A percentile compares a stretch with the other conserved stretches of the same genome.
These are phyloP conservation scores for Eudorcas thomsonii DNA, from an alignment of 2,113 vertebrate species.

Conservation along the genomic window DNA sequence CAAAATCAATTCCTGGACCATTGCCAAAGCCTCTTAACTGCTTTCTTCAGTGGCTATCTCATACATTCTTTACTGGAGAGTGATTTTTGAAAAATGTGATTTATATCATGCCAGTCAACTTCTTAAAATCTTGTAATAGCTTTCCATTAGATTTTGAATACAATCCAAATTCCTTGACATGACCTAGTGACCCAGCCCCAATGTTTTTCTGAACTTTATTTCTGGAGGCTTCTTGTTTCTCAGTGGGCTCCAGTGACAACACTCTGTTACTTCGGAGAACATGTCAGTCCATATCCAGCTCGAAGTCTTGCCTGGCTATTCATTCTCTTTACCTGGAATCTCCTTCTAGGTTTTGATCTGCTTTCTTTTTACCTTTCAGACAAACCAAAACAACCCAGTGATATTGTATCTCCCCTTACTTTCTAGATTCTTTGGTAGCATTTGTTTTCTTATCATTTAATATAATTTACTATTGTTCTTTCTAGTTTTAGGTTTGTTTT, in stretches of 20 bases:
- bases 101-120: slow-evolving; percentile 23
- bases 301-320: background rate
- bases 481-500: background rate
- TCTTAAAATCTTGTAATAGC: slow-evolving; percentile 47
- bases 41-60: background rate
- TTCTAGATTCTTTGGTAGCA: background rate
- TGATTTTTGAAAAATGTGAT: slow-evolving; percentile 21
- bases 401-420: background rate
- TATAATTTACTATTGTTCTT: background rate
- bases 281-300: background rate
- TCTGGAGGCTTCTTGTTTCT: background rate
- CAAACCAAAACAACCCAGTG: background rate
- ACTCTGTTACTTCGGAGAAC: background rate
- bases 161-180: slow-evolving; percentile 18
- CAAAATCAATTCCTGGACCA: slow-evolving; percentile 15
- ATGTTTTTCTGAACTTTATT: background rate
- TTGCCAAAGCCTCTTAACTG: background rate
- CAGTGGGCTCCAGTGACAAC: background rate
- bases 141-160: slow-evolving; percentile 57
- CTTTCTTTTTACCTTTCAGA: background rate
- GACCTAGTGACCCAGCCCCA: background rate
- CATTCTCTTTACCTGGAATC: background rate
- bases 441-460: background rate
- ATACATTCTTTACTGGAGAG: background rate
- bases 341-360: background rate